A percentile compares a stretch with the other conserved stretches of the same genome.
Evolutionary conservation across 2,888 invertebrate genomes (phyloP).

Genomic region (Punctoribates punctum): DNA sequence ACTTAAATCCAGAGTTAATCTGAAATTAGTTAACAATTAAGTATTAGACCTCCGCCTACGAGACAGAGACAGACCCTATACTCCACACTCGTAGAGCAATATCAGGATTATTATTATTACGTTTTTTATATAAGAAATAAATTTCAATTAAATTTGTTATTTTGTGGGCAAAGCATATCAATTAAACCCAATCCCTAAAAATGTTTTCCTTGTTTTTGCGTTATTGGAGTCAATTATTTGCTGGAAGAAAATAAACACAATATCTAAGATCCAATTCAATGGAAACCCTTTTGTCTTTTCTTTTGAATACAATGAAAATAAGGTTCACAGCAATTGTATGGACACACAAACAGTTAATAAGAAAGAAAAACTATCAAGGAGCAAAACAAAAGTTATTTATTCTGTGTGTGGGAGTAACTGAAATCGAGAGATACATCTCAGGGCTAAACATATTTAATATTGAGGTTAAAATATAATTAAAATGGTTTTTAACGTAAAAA

Average conservation of each 20-base stretch:
- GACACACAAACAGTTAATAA: neutral
- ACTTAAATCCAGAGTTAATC: slow-evolving; percentile 5
- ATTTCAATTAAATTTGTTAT: slow-evolving; percentile 32
- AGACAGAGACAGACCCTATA: slow-evolving; percentile 1
- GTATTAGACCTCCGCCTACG: slow-evolving; percentile 32
- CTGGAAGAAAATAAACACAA: neutral
- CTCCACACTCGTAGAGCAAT: neutral
- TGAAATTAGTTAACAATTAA: slow-evolving; percentile 31
- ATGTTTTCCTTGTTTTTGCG: neutral
- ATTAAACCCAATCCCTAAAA: slow-evolving; percentile 34
- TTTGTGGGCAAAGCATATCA: slow-evolving; percentile 15
- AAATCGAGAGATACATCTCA: neutral
- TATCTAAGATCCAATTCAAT: neutral
- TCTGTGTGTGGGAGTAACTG: neutral
- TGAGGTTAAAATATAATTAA: slow-evolving; percentile 14
- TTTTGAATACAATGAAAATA: neutral
- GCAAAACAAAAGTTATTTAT: too few relatives aligned
- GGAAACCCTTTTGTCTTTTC: neutral
- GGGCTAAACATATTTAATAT: slow-evolving; percentile 1
- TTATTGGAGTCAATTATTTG: slow-evolving; percentile 6
- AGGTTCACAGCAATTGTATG: neutral
- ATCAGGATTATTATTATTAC: neutral
- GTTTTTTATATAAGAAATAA: slow-evolving; percentile 28
- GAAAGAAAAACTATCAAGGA: too few relatives aligned
- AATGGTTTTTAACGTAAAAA: neutral